A percentile compares a stretch with the other conserved stretches of the same genome.
phyloP scores from a whole-genome alignment of 2,113 vertebrate genomes.

The Amblyopsis rosae region DNA sequence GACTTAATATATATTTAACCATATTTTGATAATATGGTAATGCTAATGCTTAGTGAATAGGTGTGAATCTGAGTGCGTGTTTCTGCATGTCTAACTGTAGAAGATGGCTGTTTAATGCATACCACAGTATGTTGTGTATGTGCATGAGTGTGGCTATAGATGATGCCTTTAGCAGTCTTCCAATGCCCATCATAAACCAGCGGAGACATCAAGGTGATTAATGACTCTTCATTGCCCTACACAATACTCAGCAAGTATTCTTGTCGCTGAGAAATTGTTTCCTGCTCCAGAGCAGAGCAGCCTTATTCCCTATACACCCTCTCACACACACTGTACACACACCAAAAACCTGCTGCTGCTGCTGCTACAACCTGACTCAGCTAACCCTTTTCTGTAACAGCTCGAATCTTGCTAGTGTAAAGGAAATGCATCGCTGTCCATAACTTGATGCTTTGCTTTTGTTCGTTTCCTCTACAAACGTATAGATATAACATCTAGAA shows the following conservation, averaged over 20 bases:
- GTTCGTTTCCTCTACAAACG: neutral
- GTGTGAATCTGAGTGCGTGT: neutral
- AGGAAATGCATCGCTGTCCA: slow-evolving; percentile 27
- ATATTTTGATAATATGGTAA: neutral
- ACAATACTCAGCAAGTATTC: slow-evolving; percentile 42
- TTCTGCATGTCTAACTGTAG: neutral
- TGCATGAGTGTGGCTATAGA: neutral
- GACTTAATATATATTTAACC: too few relatives aligned
- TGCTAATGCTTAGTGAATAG: neutral
- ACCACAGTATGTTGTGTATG: neutral
- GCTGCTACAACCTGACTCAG: slow-evolving; percentile 34
- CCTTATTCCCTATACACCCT: slow-evolving; percentile 14
- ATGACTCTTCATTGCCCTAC: slow-evolving; percentile 37
- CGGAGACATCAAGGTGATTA: slow-evolving; percentile 54
- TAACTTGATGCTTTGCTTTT: slow-evolving; percentile 5
- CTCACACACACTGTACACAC: neutral
- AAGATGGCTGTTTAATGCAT: neutral
- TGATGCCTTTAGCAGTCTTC: slow-evolving; percentile 1
- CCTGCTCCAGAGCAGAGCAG: slow-evolving; percentile 17
- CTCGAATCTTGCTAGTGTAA: slow-evolving; percentile 20
- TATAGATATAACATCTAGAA: neutral
- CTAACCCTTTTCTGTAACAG: slow-evolving; percentile 14
- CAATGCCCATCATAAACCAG: slow-evolving; percentile 38
- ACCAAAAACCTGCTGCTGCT: slow-evolving; percentile 9
- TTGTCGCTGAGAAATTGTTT: slow-evolving; percentile 32